These are phyloP conservation scores for Epinotia demarniana DNA, from an alignment of 2,888 invertebrate genomes.

Conservation along the genomic window DNA sequence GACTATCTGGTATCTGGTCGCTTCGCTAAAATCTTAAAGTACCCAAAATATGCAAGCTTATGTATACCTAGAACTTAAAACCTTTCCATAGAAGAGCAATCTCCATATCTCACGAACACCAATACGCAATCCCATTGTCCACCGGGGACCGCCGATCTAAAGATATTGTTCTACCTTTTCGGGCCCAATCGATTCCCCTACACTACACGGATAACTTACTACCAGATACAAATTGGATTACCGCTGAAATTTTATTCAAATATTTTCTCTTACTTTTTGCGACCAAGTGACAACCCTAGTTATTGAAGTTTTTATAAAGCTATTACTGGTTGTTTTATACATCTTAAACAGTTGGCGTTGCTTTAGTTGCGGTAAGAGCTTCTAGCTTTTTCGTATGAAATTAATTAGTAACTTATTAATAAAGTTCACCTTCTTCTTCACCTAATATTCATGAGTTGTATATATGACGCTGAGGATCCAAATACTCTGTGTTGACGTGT, in stretches of 20 bases:
- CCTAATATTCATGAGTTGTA: too few relatives aligned
- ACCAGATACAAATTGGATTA: conserved; percentile 31
- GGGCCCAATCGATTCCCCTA: conserved; percentile 41
- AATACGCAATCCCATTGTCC: conserved; percentile 33
- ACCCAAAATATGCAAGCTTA: conserved; percentile 1
- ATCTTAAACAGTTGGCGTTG: not conserved
- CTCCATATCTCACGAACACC: conserved; percentile 37
- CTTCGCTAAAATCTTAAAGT: not conserved
- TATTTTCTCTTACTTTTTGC: not conserved
- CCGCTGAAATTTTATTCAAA: conserved; percentile 27
- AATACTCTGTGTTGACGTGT: too few relatives aligned
- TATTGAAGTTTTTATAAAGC: conserved; percentile 13
- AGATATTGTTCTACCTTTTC: conserved; percentile 42
- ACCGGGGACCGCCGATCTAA: conserved; percentile 32
- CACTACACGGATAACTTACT: conserved; percentile 39
- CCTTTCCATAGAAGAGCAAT: conserved; percentile 33
- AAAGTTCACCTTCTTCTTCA: too few relatives aligned
- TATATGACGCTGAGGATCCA: too few relatives aligned
- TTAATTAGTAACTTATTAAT: too few relatives aligned
- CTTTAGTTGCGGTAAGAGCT: not conserved
- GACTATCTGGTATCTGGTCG: too few relatives aligned
- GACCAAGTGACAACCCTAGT: not conserved
- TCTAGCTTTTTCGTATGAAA: too few relatives aligned
- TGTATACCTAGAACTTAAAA: conserved; percentile 16
- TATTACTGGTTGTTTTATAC: not conserved